Conservation (phyloP, 2,888 invertebrate species). For the Caenorhabditis doughertyi region DNA sequence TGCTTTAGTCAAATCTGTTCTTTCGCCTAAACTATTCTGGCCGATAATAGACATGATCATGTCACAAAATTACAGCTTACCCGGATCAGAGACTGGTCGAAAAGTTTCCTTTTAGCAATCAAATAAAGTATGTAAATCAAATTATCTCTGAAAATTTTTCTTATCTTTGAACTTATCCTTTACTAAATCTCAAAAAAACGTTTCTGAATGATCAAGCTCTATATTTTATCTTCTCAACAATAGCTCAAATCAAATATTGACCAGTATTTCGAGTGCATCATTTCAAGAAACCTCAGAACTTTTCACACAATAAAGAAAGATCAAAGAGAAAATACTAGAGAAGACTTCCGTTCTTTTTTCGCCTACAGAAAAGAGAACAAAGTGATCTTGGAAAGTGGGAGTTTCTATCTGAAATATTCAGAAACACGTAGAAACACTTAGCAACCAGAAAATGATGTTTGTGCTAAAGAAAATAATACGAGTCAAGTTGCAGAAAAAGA, state of each 20-base stretch:
- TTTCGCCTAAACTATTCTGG: no score
- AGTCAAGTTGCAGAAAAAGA: slow-evolving; percentile 18
- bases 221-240: neutral
- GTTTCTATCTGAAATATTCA: neutral
- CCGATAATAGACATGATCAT: no score
- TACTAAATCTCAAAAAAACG: no score
- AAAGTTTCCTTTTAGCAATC: no score
- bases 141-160: no score
- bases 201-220: no score
- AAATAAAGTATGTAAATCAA: no score
- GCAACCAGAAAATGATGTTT: slow-evolving; percentile 45
- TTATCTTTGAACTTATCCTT: no score
- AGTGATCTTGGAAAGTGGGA: slow-evolving; percentile 20
- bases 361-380: slow-evolving; percentile 5
- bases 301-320: neutral
- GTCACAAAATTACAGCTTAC: no score
- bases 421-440: slow-evolving; percentile 29
- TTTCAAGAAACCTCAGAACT: neutral
- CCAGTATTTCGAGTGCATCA: neutral
- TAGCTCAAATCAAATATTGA: neutral
- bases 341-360: neutral
- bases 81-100: no score
- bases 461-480: slow-evolving; percentile 12
- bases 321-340: neutral
- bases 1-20: no score